These are phyloP conservation scores for Scolopax mira DNA, from an alignment of 2,113 vertebrate species.

Conservation along the genomic window DNA sequence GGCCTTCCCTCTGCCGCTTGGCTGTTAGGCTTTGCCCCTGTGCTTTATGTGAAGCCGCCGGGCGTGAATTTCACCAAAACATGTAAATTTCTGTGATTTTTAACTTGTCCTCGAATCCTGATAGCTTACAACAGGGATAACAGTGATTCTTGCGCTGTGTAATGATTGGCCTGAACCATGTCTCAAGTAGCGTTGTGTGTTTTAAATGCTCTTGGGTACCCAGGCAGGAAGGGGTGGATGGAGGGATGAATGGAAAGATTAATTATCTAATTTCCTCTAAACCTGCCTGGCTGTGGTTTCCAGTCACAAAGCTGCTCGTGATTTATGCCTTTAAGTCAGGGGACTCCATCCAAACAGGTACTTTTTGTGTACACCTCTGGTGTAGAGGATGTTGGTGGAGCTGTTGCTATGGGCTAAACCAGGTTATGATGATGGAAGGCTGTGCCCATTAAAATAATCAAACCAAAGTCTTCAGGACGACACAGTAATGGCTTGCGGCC, in stretches of 20 bases:
- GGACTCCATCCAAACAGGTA: background rate
- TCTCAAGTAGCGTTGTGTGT: accelerated
- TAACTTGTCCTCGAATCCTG: accelerated
- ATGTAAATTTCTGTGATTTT: accelerated
- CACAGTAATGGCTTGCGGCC: background rate
- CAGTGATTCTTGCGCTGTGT: accelerated
- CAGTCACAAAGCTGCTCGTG: background rate
- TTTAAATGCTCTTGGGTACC: background rate
- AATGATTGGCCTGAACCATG: accelerated
- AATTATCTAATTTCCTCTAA: background rate
- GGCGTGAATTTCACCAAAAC: accelerated
- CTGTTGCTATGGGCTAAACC: background rate
- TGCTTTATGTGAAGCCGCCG: background rate
- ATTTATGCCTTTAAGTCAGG: background rate
- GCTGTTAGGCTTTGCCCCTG: too few species aligned
- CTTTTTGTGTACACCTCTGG: background rate
- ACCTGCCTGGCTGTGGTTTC: background rate
- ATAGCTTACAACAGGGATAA: accelerated
- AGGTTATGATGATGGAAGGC: background rate
- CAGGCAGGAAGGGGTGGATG: accelerated
- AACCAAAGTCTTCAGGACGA: background rate
- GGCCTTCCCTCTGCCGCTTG: accelerated
- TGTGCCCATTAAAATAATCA: background rate
- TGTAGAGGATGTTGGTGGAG: background rate
- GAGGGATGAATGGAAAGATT: background rate